These are phyloP conservation scores for Elgaria multicarinata DNA, from an alignment of 2,113 vertebrate genomes.

Conservation along the genomic window DNA sequence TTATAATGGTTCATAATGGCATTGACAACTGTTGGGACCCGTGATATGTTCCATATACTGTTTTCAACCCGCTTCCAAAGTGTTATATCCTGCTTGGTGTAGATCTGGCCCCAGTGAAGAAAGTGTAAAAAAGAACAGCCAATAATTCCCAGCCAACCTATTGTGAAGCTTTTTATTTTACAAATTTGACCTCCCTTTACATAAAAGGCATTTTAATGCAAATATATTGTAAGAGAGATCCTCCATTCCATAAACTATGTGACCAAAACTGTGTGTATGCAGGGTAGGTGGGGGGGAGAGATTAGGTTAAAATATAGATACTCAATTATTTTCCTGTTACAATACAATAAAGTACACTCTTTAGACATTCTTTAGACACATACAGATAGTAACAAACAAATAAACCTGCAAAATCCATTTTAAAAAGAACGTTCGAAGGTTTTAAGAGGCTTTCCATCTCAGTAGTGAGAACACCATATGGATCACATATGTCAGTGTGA, in stretches of 20 bases:
- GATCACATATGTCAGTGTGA: constrained; percentile 82
- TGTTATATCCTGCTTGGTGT: too few species aligned
- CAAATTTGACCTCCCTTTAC: background rate
- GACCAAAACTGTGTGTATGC: background rate
- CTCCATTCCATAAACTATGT: background rate
- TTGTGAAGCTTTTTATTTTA: constrained; percentile 23
- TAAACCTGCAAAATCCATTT: background rate
- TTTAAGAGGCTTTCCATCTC: constrained; percentile 82
- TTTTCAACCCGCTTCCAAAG: too few species aligned
- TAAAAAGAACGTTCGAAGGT: background rate
- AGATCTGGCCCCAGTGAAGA: too few species aligned
- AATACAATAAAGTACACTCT: constrained; percentile 29
- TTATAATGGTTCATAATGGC: too few species aligned
- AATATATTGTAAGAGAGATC: constrained; percentile 11
- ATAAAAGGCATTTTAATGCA: constrained; percentile 14
- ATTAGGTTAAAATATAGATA: constrained; percentile 23
- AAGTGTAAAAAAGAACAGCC: background rate
- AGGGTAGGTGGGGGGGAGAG: too few species aligned
- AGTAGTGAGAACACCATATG: constrained; percentile 79
- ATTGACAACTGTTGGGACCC: too few species aligned
- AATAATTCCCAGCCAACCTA: background rate
- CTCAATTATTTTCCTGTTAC: background rate
- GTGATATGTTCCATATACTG: too few species aligned
- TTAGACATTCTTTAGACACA: background rate
- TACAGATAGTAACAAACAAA: background rate